Conservation (phyloP, 2,113 vertebrate genomes). For the Poeciliopsis prolifica region DNA sequence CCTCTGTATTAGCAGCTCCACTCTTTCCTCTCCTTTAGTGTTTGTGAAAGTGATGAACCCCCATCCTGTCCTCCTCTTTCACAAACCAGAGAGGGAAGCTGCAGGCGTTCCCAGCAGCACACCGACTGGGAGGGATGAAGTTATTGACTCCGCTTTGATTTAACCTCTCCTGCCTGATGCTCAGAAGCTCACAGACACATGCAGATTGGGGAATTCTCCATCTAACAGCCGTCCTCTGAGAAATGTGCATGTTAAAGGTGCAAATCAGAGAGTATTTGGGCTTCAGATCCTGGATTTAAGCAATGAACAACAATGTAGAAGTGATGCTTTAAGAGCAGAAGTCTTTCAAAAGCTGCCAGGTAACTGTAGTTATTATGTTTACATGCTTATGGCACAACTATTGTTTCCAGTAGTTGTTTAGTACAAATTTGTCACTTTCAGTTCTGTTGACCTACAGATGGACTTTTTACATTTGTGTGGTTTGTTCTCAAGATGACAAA, state of each 20-base stretch:
- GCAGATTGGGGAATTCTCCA: conserved; percentile 54
- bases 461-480: background rate
- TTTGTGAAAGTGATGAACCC: conserved; percentile 60
- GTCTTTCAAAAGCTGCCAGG: background rate
- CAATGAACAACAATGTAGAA: background rate
- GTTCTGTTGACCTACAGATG: background rate
- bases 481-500: background rate
- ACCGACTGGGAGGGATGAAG: conserved; percentile 59
- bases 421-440: background rate
- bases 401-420: background rate
- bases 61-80: conserved; percentile 63
- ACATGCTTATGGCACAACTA: background rate
- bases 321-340: conserved; percentile 2
- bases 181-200: conserved; percentile 46
- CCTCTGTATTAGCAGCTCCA: conserved; percentile 64
- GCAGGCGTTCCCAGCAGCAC: conserved; percentile 66
- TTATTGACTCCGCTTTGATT: conserved; percentile 77
- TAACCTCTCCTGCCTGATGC: conserved; percentile 66
- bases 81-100: conserved; percentile 49
- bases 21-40: conserved; percentile 50
- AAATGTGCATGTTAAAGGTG: conserved; percentile 4
- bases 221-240: conserved; percentile 34
- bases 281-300: conserved; percentile 1
- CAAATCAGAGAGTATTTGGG: conserved; percentile 10
- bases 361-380: background rate